Evolutionary conservation across 2,113 vertebrate genomes (phyloP).

Genomic region (Gymnorhina tibicen): DNA sequence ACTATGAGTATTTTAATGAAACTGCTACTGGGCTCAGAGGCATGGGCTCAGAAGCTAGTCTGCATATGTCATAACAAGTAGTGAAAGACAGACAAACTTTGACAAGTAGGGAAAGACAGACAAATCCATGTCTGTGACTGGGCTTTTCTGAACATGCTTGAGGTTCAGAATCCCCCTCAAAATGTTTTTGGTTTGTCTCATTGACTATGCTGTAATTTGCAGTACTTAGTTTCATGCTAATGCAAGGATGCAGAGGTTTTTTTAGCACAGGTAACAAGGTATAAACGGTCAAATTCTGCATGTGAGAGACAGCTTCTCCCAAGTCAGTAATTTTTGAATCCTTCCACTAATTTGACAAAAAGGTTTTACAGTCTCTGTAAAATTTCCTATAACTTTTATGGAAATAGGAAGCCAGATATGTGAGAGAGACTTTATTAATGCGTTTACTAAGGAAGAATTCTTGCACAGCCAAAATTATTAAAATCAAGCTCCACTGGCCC

Average conservation of each 20-base stretch:
- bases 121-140: background rate
- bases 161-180: background rate
- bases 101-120: background rate
- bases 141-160: background rate
- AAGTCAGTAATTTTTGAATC: background rate
- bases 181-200: background rate
- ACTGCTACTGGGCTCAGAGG: background rate
- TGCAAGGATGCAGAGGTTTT: background rate
- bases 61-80: background rate
- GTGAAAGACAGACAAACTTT: background rate
- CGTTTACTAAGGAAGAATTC: background rate
- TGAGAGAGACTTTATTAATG: background rate
- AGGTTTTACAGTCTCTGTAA: background rate
- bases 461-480: background rate
- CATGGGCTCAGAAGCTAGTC: background rate
- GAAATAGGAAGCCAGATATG: background rate
- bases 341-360: background rate
- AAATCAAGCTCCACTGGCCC: background rate
- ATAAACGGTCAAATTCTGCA: background rate
- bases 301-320: background rate
- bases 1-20: background rate
- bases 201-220: background rate
- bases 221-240: background rate
- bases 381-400: background rate
- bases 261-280: background rate